phyloP scores from a whole-genome alignment of 2,888 invertebrate species.

The Drosophila rubida region DNA sequence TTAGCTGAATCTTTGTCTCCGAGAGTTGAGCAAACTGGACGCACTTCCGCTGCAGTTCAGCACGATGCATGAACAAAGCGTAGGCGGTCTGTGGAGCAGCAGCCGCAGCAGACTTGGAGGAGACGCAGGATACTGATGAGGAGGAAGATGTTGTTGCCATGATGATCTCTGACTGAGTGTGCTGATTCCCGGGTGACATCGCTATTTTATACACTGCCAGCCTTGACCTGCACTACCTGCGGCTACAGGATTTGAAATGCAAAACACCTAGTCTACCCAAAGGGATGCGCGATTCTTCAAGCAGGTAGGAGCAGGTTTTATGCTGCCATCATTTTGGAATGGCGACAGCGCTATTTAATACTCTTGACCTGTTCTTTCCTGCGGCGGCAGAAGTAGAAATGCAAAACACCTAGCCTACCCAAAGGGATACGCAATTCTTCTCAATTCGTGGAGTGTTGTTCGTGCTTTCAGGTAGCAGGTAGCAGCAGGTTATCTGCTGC shows the following conservation, averaged over 20 bases:
- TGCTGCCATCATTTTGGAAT: conserved; percentile 28
- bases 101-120: neutral
- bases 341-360: too few relatives aligned
- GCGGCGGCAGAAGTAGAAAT: too few relatives aligned
- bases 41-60: conserved; percentile 58
- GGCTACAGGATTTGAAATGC: too few relatives aligned
- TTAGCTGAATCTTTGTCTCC: conserved; percentile 59
- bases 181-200: conserved; percentile 3
- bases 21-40: conserved; percentile 42
- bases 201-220: conserved; percentile 42
- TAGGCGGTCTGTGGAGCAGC: conserved; percentile 45
- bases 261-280: conserved; percentile 7
- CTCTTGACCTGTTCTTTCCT: too few relatives aligned
- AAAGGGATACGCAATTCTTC: conserved; percentile 40
- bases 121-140: too few relatives aligned
- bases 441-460: conserved; percentile 49
- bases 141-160: conserved; percentile 53
- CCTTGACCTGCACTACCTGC: conserved; percentile 19
- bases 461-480: conserved; percentile 51
- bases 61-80: conserved; percentile 65
- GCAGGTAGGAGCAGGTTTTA: conserved; percentile 28
- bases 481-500: conserved; percentile 33
- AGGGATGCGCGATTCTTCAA: conserved; percentile 47
- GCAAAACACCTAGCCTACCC: conserved; percentile 12
- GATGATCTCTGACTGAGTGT: conserved; percentile 54